Conservation (phyloP, 2,113 vertebrate species). For the Pardalotus punctatus region DNA sequence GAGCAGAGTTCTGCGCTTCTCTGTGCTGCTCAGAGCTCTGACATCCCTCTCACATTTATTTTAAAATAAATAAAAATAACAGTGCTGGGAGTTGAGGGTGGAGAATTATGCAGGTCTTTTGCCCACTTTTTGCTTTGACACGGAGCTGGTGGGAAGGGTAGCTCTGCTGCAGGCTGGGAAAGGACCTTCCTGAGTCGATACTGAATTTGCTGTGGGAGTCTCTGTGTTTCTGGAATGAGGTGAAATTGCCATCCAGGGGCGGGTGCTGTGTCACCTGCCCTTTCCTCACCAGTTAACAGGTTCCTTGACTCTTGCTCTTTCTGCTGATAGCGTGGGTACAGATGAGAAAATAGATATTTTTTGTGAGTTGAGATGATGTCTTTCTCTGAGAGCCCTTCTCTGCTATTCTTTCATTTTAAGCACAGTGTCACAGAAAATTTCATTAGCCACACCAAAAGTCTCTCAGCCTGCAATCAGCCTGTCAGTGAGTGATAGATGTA, state of each 20-base stretch:
- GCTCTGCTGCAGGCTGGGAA: background rate
- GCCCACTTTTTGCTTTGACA: background rate
- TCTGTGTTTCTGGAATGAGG: background rate
- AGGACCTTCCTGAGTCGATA: background rate
- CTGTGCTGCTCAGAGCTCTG: background rate
- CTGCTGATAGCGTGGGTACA: fast-evolving
- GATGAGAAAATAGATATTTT: background rate
- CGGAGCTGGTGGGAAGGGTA: background rate
- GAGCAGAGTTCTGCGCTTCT: background rate
- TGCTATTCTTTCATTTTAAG: background rate
- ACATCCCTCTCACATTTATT: background rate
- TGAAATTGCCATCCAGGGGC: background rate
- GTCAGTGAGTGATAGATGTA: background rate
- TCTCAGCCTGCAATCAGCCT: background rate
- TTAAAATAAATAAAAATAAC: conserved; percentile 7
- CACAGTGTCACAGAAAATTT: background rate
- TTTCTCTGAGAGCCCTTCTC: background rate
- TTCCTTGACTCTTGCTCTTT: background rate
- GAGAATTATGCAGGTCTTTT: background rate
- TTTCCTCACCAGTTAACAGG: background rate
- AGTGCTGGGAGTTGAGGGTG: background rate
- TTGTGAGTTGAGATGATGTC: background rate
- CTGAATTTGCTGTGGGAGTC: background rate
- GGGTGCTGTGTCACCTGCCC: background rate
- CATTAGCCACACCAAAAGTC: background rate